Base-by-base conservation (phyloP, 2,113 vertebrate species). In the Dendrocopos noguchii region DNA sequence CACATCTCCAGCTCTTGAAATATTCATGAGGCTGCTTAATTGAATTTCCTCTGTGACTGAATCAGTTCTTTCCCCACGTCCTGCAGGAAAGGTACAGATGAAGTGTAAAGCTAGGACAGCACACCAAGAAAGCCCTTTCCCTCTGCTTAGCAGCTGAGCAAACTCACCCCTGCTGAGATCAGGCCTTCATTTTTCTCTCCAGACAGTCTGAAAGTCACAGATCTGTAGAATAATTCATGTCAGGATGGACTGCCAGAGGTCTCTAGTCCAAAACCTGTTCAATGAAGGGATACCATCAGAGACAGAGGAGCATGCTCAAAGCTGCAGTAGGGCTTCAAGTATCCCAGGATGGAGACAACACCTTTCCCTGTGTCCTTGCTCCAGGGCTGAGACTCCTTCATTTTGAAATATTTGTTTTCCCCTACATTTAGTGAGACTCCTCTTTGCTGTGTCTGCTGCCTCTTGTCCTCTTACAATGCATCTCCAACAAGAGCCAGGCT, bases 21-120 rank as follows among this genome's bases (percentile, higher is more conserved):
- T 92, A 95, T 93, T 94, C 78, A 96, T 6, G 0, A 82, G 81
- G 34, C 71, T 52, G 67, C 84, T 71, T 93, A 87, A 94, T 91
- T 92, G 86, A 91, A 95, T 94, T 91, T 91, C 60, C 25, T 80
- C 67, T 70, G 18, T 76, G 88, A 91, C 81, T 70, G 66, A 87
- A 88, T 81, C 77, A 31, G 83, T 92, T 95, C 70, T 80, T 90
- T 80, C 53, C n/a, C 70, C 77, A 66, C 57, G 86, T 92, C 74
- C 55, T 88, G 74, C 66, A 72, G 68, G 74, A 87, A 79, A 84
- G 88, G 76, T 72, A 83, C 82, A 91, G 50, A 93, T 77, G 12
- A 52, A n/a, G 28, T 5, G 6, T 27, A 73, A 60, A 83, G 42
- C 61, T 60, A 71, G 46, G n/a, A 9, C 7, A 46, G 66, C 55